Percentiles rank a stretch among this genome's conserved stretches.
phyloP scores from a whole-genome alignment of 2,113 vertebrate species.

The Tricholaema leucomelas region DNA sequence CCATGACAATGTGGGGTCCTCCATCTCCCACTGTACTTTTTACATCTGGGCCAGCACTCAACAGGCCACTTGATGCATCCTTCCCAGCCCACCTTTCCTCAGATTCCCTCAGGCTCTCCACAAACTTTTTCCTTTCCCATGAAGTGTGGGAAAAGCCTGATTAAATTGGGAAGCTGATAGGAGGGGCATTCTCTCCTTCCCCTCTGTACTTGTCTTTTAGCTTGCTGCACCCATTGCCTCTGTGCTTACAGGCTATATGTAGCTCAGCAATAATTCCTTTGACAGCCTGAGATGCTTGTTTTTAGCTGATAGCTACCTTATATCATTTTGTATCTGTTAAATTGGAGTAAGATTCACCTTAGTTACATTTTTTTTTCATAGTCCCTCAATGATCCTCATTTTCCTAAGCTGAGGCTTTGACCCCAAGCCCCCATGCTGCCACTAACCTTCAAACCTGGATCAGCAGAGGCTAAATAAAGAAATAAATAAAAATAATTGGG shows the following conservation, averaged over 20 bases:
- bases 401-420: background rate
- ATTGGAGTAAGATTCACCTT: background rate
- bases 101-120: background rate
- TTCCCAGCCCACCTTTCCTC: background rate
- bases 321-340: background rate
- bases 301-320: background rate
- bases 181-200: background rate
- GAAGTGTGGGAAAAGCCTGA: background rate
- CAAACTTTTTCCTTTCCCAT: background rate
- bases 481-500: background rate
- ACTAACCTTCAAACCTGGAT: accelerated
- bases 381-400: background rate
- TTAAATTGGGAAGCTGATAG: accelerated
- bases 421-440: accelerated
- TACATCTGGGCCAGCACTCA: background rate
- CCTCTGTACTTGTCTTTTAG: accelerated
- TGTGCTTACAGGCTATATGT: background rate
- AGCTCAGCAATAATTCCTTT: background rate
- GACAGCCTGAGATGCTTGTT: background rate
- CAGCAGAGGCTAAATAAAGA: background rate
- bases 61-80: accelerated
- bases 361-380: background rate
- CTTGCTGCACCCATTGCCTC: background rate
- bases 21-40: background rate
- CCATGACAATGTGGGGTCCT: accelerated